Evolutionary conservation across 2,113 vertebrate genomes (phyloP), one percentile per base, ranked within the genome.

Genomic region (Ctenomys sociabilis): DNA sequence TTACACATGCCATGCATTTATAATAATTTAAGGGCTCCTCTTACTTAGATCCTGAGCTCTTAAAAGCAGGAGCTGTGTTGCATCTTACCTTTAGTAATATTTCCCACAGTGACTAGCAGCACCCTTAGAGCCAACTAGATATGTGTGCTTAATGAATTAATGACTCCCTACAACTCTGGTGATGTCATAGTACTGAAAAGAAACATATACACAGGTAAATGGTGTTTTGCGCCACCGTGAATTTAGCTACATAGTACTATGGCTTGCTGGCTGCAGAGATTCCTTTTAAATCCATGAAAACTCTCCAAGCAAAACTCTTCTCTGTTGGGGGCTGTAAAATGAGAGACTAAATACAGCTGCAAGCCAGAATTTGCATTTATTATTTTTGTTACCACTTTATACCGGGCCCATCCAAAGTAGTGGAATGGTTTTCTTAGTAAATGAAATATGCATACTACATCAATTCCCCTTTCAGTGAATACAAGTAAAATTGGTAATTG

Each of bases 391-490:
- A 96, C 75, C 30, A 22, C 72, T 97, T 95, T 52, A 7, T 7
- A 84, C 64, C 22, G 26, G 78, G 82, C 88, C 73, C 91, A 97
- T 98, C 98, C 98, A 98, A 43, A 26, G 3, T 64, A 92, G 90
- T 84, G 97, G 97, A 98, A 94, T 78, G 96, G 26, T 93, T 96
- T 97, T 88, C 95, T 98, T 96, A 96, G 70, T 96, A 96, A 98
- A 97, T 0, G 24, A 88, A 93, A 97, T 95, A 90, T 92, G 96
- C 96, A 94, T 96, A 96, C 95, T 93, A 17, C 93, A 96, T 96
- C 86, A 89, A 40, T 85, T 97, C 85, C 91, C 96, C 85, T 97
- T 98, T 97, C 96, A 98, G 92, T 86, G 89, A 97, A 94, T 88
- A 88, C 88, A 94, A 90, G 88, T 95, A 73, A 98, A 95, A 92